Conservation (phyloP, 2,797 vertebrate species). For the Gobionotothen gibberifrons region DNA sequence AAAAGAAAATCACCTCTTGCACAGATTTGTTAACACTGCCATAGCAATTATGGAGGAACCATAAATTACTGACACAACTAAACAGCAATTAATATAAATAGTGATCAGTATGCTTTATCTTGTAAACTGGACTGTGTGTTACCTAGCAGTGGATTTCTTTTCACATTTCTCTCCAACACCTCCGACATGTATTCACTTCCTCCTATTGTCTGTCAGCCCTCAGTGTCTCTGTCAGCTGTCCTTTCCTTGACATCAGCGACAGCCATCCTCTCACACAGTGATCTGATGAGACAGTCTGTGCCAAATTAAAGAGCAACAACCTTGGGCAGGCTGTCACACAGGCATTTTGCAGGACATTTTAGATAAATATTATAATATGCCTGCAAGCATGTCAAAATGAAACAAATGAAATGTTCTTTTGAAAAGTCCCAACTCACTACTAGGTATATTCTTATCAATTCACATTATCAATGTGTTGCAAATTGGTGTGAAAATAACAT, state of each 20-base stretch:
- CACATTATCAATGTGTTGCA: neutral
- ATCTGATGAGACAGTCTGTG: conserved; percentile 76
- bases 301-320: conserved; percentile 76
- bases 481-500: neutral
- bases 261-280: conserved; percentile 68
- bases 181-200: conserved; percentile 46
- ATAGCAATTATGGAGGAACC: neutral
- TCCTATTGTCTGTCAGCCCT: conserved; percentile 51
- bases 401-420: neutral
- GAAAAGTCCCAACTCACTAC: neutral
- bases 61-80: neutral
- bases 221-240: conserved; percentile 59
- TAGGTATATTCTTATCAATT: neutral
- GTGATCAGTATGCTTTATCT: neutral
- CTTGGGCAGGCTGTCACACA: conserved; percentile 61
- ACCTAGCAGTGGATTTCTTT: neutral
- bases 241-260: conserved; percentile 68
- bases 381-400: conserved; percentile 20
- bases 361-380: conserved; percentile 41
- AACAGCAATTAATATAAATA: neutral
- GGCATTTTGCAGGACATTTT: conserved; percentile 55
- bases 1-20: neutral
- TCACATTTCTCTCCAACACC: conserved; percentile 24
- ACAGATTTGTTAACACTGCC: neutral
- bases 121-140: neutral